phyloP scores from a whole-genome alignment of 2,888 invertebrate genomes.

The Spilosoma lubricipeda region DNA sequence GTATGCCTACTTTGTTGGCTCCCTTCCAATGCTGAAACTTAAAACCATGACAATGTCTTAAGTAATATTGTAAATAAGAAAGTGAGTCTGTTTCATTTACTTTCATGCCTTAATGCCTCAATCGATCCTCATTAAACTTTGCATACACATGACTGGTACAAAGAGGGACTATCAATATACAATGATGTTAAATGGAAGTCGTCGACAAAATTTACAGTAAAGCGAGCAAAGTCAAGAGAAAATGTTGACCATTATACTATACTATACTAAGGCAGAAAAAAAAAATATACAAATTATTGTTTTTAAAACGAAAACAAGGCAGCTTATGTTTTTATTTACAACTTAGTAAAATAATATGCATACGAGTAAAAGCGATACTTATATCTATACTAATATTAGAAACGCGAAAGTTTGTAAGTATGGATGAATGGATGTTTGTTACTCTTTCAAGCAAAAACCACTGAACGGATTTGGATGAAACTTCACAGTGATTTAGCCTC shows the following conservation, averaged over 20 bases:
- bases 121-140: neutral
- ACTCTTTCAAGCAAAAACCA: too few species aligned
- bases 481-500: too few species aligned
- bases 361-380: too few species aligned
- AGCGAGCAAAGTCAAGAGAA: too few species aligned
- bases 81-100: neutral
- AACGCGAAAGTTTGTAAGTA: too few species aligned
- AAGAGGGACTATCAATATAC: neutral
- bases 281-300: neutral
- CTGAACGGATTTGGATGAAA: too few species aligned
- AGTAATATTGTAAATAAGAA: neutral
- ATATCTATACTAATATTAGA: too few species aligned
- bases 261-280: neutral
- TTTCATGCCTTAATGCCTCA: neutral
- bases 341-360: too few species aligned
- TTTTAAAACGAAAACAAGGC: too few species aligned
- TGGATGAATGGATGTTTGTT: too few species aligned
- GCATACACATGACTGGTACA: neutral
- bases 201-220: neutral
- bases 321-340: too few species aligned
- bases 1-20: conserved; percentile 29
- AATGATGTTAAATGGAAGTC: too few species aligned
- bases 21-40: conserved; percentile 25
- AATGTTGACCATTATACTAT: neutral
- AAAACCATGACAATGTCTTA: conserved; percentile 18